Conservation (phyloP, 2,113 vertebrate species). For the Coturnix japonica region DNA sequence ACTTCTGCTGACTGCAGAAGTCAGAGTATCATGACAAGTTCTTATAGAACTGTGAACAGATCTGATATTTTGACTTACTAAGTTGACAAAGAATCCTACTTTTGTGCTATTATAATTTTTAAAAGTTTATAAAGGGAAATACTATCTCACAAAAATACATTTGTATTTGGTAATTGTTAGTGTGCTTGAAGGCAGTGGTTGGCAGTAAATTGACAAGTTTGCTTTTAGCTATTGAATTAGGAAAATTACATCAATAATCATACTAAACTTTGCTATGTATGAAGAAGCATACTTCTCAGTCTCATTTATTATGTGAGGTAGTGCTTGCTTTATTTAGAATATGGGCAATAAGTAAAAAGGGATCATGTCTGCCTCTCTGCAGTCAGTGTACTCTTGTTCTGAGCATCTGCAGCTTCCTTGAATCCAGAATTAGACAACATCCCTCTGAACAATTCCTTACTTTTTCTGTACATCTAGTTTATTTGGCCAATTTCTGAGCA, state of each 20-base stretch:
- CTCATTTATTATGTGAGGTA: background rate
- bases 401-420: background rate
- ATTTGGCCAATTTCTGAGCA: background rate
- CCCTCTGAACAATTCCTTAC: background rate
- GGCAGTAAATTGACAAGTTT: background rate
- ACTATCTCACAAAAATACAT: background rate
- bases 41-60: background rate
- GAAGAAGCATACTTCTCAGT: background rate
- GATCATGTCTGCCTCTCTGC: fast-evolving
- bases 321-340: background rate
- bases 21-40: background rate
- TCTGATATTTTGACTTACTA: background rate
- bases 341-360: background rate
- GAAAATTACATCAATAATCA: background rate
- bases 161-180: background rate
- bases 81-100: background rate
- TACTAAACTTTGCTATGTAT: background rate
- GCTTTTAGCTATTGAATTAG: background rate
- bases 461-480: background rate
- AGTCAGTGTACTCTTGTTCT: background rate
- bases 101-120: background rate
- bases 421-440: background rate
- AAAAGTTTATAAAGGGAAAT: background rate
- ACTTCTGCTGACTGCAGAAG: background rate
- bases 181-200: background rate